These are phyloP conservation scores for Mya arenaria DNA, from an alignment of 1,140 invertebrate species.

Conservation along the genomic window DNA sequence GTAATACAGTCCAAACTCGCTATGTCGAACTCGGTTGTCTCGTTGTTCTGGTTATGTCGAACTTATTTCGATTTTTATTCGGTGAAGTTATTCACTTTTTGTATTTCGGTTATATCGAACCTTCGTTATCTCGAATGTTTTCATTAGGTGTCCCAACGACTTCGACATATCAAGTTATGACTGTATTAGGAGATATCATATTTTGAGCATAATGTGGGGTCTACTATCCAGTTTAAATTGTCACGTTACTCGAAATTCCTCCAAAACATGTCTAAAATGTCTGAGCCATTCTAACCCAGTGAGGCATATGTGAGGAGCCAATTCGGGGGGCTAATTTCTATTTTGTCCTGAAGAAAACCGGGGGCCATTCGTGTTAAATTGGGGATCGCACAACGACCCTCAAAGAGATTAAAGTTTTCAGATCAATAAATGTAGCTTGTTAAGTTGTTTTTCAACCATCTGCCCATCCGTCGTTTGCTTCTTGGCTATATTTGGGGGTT, in stretches of 20 bases:
- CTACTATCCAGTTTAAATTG: background rate
- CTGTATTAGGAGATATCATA: background rate
- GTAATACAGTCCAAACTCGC: too few relatives aligned
- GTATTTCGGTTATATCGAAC: too few relatives aligned
- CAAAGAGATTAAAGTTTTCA: background rate
- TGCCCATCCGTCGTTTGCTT: constrained; percentile 4
- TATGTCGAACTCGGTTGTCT: too few relatives aligned
- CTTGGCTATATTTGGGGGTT: constrained; percentile 2
- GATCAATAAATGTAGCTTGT: background rate
- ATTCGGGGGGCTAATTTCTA: background rate
- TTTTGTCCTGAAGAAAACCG: background rate
- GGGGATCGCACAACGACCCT: background rate
- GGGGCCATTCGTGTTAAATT: background rate
- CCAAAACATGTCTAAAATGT: background rate
- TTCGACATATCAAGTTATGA: background rate
- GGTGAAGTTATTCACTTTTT: too few relatives aligned
- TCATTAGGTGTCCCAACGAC: too few relatives aligned
- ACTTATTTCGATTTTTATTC: too few relatives aligned
- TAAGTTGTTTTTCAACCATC: background rate
- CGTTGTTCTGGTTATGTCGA: too few relatives aligned
- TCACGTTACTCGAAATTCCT: background rate
- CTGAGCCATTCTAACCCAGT: background rate
- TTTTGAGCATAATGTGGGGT: background rate
- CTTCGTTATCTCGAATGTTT: too few relatives aligned
- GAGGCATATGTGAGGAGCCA: constrained; percentile 47